phyloP scores from a whole-genome alignment of 2,113 vertebrate species.

The Rattus rattus region DNA sequence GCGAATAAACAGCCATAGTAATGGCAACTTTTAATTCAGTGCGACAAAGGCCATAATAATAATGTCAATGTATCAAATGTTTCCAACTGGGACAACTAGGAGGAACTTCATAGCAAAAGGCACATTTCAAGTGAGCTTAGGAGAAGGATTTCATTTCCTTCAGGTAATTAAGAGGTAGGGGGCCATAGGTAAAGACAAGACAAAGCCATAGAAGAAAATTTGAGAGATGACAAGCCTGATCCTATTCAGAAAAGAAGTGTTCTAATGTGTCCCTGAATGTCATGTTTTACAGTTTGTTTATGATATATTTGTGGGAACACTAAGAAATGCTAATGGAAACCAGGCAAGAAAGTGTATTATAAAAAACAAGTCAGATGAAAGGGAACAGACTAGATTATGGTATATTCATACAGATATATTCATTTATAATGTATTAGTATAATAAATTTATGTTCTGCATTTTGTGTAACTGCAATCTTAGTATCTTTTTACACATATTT shows the following conservation, averaged over 20 bases:
- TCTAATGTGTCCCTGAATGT: background rate
- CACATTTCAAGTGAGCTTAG: slow-evolving; percentile 23
- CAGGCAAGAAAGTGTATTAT: background rate
- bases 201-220: background rate
- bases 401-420: background rate
- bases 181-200: background rate
- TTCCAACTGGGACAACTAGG: background rate
- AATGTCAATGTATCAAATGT: background rate
- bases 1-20: background rate
- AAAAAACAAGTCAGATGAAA: slow-evolving; percentile 12
- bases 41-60: background rate
- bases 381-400: background rate
- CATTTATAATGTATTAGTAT: background rate
- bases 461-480: background rate
- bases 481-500: background rate
- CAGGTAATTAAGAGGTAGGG: background rate
- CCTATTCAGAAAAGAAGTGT: background rate
- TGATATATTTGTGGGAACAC: background rate
- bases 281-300: background rate
- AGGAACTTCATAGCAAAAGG: background rate
- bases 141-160: background rate
- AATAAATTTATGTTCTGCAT: background rate
- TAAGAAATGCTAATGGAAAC: background rate
- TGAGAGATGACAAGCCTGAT: background rate
- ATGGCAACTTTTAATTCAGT: background rate